Evolutionary conservation across 2,888 invertebrate genomes (phyloP).

Genomic region (Drosophila vallismaia): DNA sequence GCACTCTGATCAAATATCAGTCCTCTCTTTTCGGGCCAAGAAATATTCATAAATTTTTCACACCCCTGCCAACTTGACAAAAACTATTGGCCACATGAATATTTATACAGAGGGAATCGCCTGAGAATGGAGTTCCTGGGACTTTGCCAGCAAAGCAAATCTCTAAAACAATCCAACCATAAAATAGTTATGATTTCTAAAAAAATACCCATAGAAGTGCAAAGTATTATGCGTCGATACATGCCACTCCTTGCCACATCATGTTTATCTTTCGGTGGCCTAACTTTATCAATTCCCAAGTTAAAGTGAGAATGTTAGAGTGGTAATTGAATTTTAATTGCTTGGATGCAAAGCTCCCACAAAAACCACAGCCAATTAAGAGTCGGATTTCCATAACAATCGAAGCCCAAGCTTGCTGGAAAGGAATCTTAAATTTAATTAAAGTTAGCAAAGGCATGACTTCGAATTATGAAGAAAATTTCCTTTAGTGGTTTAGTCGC

Average conservation of each 20-base stretch:
- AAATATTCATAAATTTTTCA: constrained; percentile 37
- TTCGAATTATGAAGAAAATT: background rate
- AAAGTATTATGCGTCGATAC: background rate
- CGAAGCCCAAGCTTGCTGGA: background rate
- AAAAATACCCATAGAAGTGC: background rate
- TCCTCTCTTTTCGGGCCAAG: background rate
- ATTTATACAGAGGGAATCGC: constrained; percentile 16
- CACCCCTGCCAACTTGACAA: constrained; percentile 15
- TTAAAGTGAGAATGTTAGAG: constrained; percentile 26
- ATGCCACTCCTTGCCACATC: background rate
- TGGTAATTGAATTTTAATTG: constrained; percentile 39
- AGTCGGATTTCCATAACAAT: constrained; percentile 22
- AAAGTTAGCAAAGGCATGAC: background rate
- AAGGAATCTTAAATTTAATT: constrained; percentile 2
- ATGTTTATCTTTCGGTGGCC: constrained; percentile 13
- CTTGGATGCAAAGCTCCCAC: constrained; percentile 22
- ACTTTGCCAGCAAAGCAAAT: too few relatives aligned
- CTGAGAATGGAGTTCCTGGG: background rate
- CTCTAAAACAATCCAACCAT: too few relatives aligned
- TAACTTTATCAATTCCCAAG: constrained; percentile 6
- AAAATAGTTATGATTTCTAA: background rate
- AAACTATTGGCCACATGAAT: constrained; percentile 31
- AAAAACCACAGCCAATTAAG: constrained; percentile 23
- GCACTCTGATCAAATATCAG: constrained; percentile 17
- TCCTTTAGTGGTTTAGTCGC: background rate